Evolutionary conservation across 2,888 invertebrate species (phyloP).

Genomic region (Morpho deidamia): DNA sequence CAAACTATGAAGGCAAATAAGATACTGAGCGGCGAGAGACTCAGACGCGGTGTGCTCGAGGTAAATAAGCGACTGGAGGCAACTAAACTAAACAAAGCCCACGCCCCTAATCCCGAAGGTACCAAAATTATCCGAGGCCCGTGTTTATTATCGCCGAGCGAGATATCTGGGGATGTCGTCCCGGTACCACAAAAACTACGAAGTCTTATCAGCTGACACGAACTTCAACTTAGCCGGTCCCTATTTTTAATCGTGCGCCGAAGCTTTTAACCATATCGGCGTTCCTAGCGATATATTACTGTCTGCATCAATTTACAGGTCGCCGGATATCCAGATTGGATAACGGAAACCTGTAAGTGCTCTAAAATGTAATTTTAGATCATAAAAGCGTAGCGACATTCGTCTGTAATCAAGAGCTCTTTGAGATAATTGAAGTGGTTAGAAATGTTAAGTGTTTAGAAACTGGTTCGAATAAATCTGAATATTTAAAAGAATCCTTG

Average conservation of each 20-base stretch:
- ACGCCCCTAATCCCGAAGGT: conserved; percentile 48
- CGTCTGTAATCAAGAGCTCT: conserved; percentile 34
- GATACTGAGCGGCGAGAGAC: conserved; percentile 32
- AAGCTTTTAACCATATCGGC: conserved; percentile 72
- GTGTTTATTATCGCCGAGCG: conserved; percentile 55
- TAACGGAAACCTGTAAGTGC: conserved; percentile 62
- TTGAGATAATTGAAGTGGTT: conserved; percentile 44
- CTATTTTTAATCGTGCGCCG: conserved; percentile 62
- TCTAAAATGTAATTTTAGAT: conserved; percentile 52
- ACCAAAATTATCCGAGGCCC: conserved; percentile 56
- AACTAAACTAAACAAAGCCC: conserved; percentile 58
- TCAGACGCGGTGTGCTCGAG: conserved; percentile 43
- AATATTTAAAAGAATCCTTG: conserved; percentile 31
- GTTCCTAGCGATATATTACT: conserved; percentile 62
- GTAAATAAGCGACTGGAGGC: conserved; percentile 50
- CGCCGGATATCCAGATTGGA: conserved; percentile 64
- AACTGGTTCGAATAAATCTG: conserved; percentile 10
- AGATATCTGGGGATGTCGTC: conserved; percentile 62
- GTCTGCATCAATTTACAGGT: conserved; percentile 62
- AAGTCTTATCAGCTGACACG: conserved; percentile 71
- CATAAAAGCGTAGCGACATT: conserved; percentile 46
- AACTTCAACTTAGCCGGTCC: conserved; percentile 68
- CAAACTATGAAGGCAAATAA: conserved; percentile 24
- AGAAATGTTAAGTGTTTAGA: conserved; percentile 15
- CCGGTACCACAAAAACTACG: conserved; percentile 68